Percentiles rank a stretch among this genome's conserved stretches.
Evolutionary conservation across 2,888 invertebrate genomes (phyloP).

Genomic region (Amiota minor): DNA sequence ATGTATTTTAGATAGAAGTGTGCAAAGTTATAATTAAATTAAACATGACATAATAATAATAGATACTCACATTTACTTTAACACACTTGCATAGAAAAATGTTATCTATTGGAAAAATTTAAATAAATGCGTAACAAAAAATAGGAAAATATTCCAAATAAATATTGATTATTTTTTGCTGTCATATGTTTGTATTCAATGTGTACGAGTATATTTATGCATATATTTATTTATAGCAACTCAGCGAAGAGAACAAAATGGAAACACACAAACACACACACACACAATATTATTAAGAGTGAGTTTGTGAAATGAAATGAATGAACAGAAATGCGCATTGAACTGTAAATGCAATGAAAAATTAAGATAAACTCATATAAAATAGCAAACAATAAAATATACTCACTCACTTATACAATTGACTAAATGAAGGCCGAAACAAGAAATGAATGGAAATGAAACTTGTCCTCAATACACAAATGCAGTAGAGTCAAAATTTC

Average conservation of each 20-base stretch:
- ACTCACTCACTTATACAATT: background rate
- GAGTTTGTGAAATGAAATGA: conserved; percentile 38
- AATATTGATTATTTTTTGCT: conserved; percentile 13
- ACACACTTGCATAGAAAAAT: conserved; percentile 23
- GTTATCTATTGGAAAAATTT: background rate
- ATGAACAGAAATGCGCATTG: conserved; percentile 44
- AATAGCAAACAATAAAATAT: conserved; percentile 50
- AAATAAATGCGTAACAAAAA: background rate
- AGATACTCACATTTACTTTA: conserved; percentile 25
- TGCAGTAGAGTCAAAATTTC: no score
- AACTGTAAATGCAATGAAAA: conserved; percentile 50
- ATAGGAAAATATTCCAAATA: conserved; percentile 24
- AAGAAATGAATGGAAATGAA: background rate
- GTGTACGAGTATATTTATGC: background rate
- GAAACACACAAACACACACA: background rate
- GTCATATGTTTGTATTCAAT: background rate
- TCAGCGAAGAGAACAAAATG: background rate
- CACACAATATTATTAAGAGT: background rate
- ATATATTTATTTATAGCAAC: conserved; percentile 1
- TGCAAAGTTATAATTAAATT: conserved; percentile 48
- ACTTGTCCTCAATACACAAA: no score
- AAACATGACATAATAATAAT: conserved; percentile 48
- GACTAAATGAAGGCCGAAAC: background rate
- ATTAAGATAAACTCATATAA: conserved; percentile 53
- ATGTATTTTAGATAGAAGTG: background rate